A percentile compares a stretch with the other conserved stretches of the same genome.
These are phyloP conservation scores for Artibeus lituratus DNA, from an alignment of 2,797 vertebrate genomes.

Conservation along the genomic window DNA sequence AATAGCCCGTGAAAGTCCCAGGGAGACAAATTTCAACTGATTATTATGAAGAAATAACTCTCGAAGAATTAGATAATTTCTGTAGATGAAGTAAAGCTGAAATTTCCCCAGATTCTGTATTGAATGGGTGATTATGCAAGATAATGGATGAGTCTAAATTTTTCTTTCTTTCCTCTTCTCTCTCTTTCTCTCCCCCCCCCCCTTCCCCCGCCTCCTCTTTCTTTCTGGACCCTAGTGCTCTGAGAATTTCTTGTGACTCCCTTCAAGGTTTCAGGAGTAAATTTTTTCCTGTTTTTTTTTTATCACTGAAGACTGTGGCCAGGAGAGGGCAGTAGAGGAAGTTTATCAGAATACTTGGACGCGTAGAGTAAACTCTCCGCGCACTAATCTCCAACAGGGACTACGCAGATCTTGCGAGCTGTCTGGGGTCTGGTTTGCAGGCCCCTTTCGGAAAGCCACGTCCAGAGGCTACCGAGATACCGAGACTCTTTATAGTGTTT, in stretches of 20 bases:
- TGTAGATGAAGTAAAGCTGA: background rate
- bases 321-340: constrained; percentile 67
- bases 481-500: background rate
- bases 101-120: background rate
- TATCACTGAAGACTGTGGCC: constrained; percentile 38
- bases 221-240: background rate
- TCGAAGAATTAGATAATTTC: background rate
- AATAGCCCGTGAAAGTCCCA: background rate
- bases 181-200: background rate
- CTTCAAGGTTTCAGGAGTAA: background rate
- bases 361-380: background rate
- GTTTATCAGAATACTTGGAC: background rate
- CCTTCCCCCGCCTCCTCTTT: too few species aligned
- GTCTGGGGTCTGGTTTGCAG: background rate
- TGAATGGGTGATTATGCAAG: background rate
- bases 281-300: background rate
- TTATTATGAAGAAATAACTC: background rate
- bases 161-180: too few species aligned
- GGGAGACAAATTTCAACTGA: background rate
- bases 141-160: background rate
- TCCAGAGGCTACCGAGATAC: background rate
- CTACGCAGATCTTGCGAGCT: background rate
- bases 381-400: background rate
- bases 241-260: background rate
- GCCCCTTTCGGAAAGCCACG: background rate